Evolutionary conservation across 2,113 vertebrate species (phyloP).

Genomic region (Pelvicachromis taeniatus): DNA sequence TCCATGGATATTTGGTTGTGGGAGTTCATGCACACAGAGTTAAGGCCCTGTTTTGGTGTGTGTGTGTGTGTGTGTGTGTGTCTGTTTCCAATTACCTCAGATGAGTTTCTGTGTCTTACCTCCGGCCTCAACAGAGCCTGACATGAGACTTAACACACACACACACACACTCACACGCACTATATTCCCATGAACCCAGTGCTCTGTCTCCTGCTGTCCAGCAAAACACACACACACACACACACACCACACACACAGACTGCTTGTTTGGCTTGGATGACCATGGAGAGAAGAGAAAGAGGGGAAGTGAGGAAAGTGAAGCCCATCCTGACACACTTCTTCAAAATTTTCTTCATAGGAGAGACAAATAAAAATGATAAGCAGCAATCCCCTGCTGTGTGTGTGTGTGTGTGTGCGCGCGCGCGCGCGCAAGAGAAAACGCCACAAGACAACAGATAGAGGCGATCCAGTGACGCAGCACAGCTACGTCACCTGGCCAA

Average conservation of each 20-base stretch:
- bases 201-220: conserved; percentile 49
- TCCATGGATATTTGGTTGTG: neutral
- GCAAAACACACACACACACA: neutral
- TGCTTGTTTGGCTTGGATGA: conserved; percentile 55
- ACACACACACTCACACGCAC: neutral
- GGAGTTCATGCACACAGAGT: neutral
- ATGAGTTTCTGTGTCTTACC: conserved; percentile 48
- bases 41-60: neutral
- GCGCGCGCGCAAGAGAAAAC: neutral
- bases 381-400: neutral
- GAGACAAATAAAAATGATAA: neutral
- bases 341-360: neutral
- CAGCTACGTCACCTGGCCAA: conserved; percentile 24
- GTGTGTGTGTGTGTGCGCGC: neutral
- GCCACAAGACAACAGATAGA: neutral
- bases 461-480: conserved; percentile 18
- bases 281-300: neutral
- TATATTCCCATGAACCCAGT: conserved; percentile 59
- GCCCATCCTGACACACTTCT: neutral
- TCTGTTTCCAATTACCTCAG: conserved; percentile 41
- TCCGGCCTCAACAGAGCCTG: conserved; percentile 30
- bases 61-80: neutral
- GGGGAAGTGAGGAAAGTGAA: neutral
- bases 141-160: conserved; percentile 11
- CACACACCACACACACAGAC: neutral